Base-by-base conservation (phyloP, 1,140 invertebrate genomes). In the Lordiphosa mommai region DNA sequence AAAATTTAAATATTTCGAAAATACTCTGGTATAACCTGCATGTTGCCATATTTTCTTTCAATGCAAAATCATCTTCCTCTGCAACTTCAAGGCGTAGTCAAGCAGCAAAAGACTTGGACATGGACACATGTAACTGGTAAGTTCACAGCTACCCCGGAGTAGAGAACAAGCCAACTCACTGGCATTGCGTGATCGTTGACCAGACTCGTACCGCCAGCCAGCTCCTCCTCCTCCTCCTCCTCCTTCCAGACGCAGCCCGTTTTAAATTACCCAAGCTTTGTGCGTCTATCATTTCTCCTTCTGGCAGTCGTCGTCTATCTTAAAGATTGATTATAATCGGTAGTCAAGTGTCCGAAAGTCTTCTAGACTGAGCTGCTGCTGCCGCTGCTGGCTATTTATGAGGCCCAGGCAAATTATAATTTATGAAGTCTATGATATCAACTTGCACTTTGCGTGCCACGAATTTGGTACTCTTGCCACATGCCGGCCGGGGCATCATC, bases 281-380 rank as follows among this genome's bases (percentile, higher is more conserved):
- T 48, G 27, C 53, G 66, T 57, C 47, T 59, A 82, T 82, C 71
- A 76, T 84, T 84, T 72, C 23, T 43, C 41, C 60, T 57, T 64
- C 70, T 69, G 61, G 73, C 66, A 46, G 50, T 50, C 73, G 64
- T 55, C 57, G 60, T 67, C 55, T 85, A 72, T 76, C 71, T 76
- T 58, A 38, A 86, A 86, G 80, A 86, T 86, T 86, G 80, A 86
- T 86, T 86, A 86, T 86, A 86, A 86, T 86, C 80, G 80, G 80
- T 86, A 86, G 80, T 86, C 80, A 86, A 86, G 60, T 86, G 80
- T 79, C 72, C 58, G 68, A 60, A 46, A 44, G 48, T 50, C 40
- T 56, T 36, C 36, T 38, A 38, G 36, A 38, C 14, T 12, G 36
- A 17, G 16, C 6, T 38, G 48, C 48, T 29, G 34, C 17, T 29